Evolutionary conservation across 1,140 invertebrate species (phyloP), one percentile per base, ranked within the genome.

Genomic region (Drosophila ananassae): DNA sequence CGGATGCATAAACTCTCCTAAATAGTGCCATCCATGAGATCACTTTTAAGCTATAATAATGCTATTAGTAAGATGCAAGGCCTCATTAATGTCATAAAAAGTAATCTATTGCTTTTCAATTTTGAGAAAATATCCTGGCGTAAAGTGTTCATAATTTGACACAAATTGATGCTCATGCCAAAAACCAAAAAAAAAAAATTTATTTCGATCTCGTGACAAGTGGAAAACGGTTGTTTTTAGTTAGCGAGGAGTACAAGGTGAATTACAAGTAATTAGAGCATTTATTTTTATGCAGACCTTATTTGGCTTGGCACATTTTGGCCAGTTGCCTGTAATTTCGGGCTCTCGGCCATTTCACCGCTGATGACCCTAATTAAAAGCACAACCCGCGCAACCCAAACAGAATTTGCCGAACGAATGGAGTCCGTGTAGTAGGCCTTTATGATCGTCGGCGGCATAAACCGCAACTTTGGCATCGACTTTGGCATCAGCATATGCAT

Each of bases 311-410:
- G 24, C 47, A 57, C 56, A 48, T 61, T 54, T 53, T 52, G 46
- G 39, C 59, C 71, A 37, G 32, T 47, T 64, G 71, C 53, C 72
- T 67, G 73, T 75, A 75, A 75, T 75, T 74, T 75, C 37, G 61
- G 41, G 5, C 48, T 75, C 54, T 73, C 51, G 53, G 47, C 32
- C 54, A 58, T 52, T 75, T 66, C 75, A 58, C 72, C 71, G 72
- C 72, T 75, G 61, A 75, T 75, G 72, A 53, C 72, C 72, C 72
- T 75, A 75, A 75, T 75, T 75, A 75, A 75, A 75, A 58, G 50
- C 73, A 67, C 63, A 76, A 68, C 73, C 73, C 72, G 63, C 63
- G 28, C 73, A 76, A 68, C 73, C 73, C 54, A 68, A 46, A 44
- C 39, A 53, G 39, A 76, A 75, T 58, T 75, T 53, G 41, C 54